Evolutionary conservation across 2,888 invertebrate genomes (phyloP).

Genomic region (Lasioglossum zephyrum): DNA sequence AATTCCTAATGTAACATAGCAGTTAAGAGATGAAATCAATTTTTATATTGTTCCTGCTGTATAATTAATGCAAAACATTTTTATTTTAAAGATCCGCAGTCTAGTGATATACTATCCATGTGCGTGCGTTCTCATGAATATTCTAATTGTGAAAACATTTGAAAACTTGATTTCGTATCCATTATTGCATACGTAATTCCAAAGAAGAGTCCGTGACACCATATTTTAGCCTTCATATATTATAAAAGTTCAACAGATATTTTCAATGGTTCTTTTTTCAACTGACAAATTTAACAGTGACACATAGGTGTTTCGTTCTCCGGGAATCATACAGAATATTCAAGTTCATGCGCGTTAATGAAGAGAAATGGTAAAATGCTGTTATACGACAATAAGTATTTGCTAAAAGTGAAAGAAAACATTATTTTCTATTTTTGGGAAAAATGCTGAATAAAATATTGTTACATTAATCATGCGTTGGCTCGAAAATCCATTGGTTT

Average conservation of each 20-base stretch:
- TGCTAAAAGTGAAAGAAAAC: not conserved
- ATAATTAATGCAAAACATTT: too few species aligned
- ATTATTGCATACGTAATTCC: not conserved
- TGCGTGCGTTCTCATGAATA: not conserved
- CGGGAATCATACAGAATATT: not conserved
- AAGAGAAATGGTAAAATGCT: not conserved
- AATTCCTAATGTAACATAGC: too few species aligned
- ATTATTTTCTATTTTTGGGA: not conserved
- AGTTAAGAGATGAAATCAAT: too few species aligned
- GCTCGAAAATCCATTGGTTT: not conserved
- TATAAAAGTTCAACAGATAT: not conserved
- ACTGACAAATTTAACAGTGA: constrained; percentile 4
- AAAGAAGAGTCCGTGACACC: not conserved
- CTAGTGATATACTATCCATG: too few species aligned
- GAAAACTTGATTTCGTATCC: too few species aligned
- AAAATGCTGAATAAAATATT: not conserved
- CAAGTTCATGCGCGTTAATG: constrained; percentile 1
- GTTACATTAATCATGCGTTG: not conserved
- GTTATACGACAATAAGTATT: not conserved
- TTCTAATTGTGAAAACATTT: not conserved
- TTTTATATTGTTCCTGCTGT: too few species aligned
- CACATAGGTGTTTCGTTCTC: not conserved
- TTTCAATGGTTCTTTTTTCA: not conserved
- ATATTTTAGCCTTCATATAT: not conserved
- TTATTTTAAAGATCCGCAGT: too few species aligned